A percentile compares a stretch with the other conserved stretches of the same genome.
Conservation (phyloP, 1,140 invertebrate genomes). For the Bombus vancouverensis region DNA sequence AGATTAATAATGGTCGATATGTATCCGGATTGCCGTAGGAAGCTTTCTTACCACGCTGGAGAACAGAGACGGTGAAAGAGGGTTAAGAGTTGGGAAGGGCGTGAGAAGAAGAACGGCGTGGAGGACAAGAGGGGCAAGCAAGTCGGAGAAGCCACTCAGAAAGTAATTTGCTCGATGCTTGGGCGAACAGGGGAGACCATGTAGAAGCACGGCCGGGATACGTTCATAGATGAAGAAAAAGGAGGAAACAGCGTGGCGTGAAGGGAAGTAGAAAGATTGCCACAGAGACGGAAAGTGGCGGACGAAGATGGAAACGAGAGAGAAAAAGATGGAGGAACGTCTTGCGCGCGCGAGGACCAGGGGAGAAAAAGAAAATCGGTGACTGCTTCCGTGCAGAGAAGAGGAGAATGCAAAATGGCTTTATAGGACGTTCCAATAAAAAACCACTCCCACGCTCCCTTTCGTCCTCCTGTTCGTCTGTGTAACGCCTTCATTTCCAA, state of each 20-base stretch:
- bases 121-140: conserved; percentile 24
- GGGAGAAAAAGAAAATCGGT: conserved; percentile 19
- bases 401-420: conserved; percentile 62
- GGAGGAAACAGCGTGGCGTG: neutral
- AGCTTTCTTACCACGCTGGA: neutral
- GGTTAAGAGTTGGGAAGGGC: neutral
- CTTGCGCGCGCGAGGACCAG: neutral
- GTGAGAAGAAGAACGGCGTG: conserved; percentile 30
- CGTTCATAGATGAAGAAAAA: conserved; percentile 41
- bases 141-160: conserved; percentile 62
- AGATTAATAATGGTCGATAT: conserved; percentile 66
- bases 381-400: conserved; percentile 1
- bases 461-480: neutral
- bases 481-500: conserved; percentile 62
- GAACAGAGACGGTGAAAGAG: neutral
- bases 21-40: conserved; percentile 53
- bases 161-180: conserved; percentile 68
- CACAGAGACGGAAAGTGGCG: too few relatives aligned
- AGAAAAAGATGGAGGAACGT: neutral
- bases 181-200: conserved; percentile 54
- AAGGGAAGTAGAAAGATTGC: conserved; percentile 9
- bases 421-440: conserved; percentile 63
- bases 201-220: conserved; percentile 39
- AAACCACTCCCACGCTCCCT: conserved; percentile 6
- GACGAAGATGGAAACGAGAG: too few relatives aligned